These are phyloP conservation scores for Brachionus rubens DNA, from an alignment of 1,140 invertebrate species.

Conservation along the genomic window DNA sequence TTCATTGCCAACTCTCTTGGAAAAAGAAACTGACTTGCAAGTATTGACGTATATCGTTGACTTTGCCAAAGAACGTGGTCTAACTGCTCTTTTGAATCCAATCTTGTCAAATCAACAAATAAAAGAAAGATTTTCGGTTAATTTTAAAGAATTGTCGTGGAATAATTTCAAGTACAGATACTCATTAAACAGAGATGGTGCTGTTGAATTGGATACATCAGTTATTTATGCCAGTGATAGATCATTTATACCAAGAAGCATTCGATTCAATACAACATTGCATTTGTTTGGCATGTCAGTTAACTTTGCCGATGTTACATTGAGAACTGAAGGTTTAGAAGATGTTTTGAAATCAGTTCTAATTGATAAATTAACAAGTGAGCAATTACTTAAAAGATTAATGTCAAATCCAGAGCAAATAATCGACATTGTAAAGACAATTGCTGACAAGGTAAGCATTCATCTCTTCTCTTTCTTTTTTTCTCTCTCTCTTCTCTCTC, in stretches of 20 bases:
- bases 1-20: not conserved
- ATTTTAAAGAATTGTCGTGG: constrained; percentile 46
- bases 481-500: not conserved
- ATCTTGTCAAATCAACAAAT: constrained; percentile 36
- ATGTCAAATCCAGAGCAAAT: constrained; percentile 17
- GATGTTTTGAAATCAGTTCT: constrained; percentile 31
- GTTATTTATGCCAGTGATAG: constrained; percentile 14
- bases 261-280: constrained; percentile 21
- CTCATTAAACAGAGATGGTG: constrained; percentile 18
- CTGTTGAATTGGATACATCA: constrained; percentile 36
- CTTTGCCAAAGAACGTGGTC: constrained; percentile 35
- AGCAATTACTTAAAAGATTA: not conserved
- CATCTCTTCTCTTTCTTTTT: not conserved
- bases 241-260: constrained; percentile 37
- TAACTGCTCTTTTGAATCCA: constrained; percentile 30
- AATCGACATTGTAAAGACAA: constrained; percentile 6
- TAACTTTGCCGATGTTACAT: constrained; percentile 26
- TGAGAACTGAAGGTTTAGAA: constrained; percentile 33
- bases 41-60: constrained; percentile 32
- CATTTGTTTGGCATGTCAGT: constrained; percentile 43
- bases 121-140: constrained; percentile 29
- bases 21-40: constrained; percentile 40
- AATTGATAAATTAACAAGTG: constrained; percentile 19
- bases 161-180: constrained; percentile 45
- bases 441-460: constrained; percentile 13